Conservation (phyloP, 2,113 vertebrate genomes). For the Pomatostomus ruficeps region DNA sequence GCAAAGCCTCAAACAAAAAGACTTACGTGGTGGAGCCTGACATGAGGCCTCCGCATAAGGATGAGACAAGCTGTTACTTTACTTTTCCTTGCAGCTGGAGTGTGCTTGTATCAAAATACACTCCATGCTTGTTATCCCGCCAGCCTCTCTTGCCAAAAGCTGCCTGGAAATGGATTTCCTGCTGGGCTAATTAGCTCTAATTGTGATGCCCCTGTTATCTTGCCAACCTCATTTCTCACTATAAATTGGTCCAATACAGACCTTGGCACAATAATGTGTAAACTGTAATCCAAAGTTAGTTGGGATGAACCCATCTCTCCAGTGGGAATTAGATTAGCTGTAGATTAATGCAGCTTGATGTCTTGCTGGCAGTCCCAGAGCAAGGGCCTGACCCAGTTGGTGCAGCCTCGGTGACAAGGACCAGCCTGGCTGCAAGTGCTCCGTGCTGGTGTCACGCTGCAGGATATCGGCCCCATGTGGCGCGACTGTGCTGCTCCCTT, state of each 20-base stretch:
- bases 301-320: neutral
- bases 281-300: slow-evolving; percentile 31
- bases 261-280: neutral
- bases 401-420: rapidly evolving
- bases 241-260: slow-evolving; percentile 53
- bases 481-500: neutral
- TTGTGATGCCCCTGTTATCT: slow-evolving; percentile 64
- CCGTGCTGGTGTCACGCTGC: neutral
- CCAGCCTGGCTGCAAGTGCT: rapidly evolving
- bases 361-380: neutral
- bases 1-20: neutral
- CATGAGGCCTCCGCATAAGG: neutral
- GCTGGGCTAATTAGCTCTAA: slow-evolving; percentile 66
- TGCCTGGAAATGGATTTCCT: slow-evolving; percentile 67
- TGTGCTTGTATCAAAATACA: slow-evolving; percentile 61
- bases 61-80: slow-evolving; percentile 54
- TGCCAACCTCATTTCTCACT: slow-evolving; percentile 62
- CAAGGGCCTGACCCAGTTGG: neutral
- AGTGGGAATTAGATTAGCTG: neutral
- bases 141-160: slow-evolving; percentile 56
- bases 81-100: slow-evolving; percentile 54
- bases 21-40: neutral
- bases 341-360: neutral
- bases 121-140: slow-evolving; percentile 49
- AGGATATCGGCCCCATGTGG: rapidly evolving